These are phyloP conservation scores for Cenopis cana DNA, from an alignment of 2,888 invertebrate species.

Conservation along the genomic window DNA sequence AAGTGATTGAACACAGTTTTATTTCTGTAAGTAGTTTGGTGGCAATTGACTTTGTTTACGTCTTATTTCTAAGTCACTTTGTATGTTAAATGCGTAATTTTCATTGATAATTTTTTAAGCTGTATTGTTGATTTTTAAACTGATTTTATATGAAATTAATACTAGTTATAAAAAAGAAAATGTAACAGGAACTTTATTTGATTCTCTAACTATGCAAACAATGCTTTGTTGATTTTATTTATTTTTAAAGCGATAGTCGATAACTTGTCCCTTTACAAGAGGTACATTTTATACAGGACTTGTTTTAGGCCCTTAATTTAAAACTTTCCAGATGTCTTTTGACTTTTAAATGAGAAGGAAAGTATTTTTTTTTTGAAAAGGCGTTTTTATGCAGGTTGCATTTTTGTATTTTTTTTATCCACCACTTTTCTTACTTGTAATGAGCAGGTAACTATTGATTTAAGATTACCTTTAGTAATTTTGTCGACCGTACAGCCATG, in stretches of 20 bases:
- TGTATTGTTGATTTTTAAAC: slow-evolving; percentile 13
- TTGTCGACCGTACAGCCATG: not conserved
- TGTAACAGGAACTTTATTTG: slow-evolving; percentile 38
- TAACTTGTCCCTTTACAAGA: slow-evolving; percentile 36
- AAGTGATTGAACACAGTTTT: slow-evolving; percentile 51
- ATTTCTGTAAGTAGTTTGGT: slow-evolving; percentile 52
- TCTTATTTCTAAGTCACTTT: slow-evolving; percentile 39
- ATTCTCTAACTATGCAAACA: slow-evolving; percentile 36
- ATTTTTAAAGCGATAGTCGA: slow-evolving; percentile 36
- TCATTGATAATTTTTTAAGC: slow-evolving; percentile 17
- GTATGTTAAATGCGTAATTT: slow-evolving; percentile 41
- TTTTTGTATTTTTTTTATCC: slow-evolving; percentile 2
- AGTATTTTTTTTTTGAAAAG: slow-evolving; percentile 7
- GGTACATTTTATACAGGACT: slow-evolving; percentile 36
- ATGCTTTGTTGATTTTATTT: slow-evolving; percentile 14
- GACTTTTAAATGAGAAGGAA: not conserved
- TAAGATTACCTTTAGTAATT: slow-evolving; percentile 17
- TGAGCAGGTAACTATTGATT: slow-evolving; percentile 16
- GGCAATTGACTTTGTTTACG: slow-evolving; percentile 53
- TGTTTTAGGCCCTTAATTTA: slow-evolving; percentile 34
- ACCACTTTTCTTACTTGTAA: slow-evolving; percentile 5
- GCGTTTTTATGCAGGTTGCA: slow-evolving; percentile 40
- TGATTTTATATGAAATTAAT: slow-evolving; percentile 27
- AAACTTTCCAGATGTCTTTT: slow-evolving; percentile 2
- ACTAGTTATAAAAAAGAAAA: slow-evolving; percentile 26